Conservation (phyloP, 2,113 vertebrate genomes). For the Acrocephalus arundinaceus region DNA sequence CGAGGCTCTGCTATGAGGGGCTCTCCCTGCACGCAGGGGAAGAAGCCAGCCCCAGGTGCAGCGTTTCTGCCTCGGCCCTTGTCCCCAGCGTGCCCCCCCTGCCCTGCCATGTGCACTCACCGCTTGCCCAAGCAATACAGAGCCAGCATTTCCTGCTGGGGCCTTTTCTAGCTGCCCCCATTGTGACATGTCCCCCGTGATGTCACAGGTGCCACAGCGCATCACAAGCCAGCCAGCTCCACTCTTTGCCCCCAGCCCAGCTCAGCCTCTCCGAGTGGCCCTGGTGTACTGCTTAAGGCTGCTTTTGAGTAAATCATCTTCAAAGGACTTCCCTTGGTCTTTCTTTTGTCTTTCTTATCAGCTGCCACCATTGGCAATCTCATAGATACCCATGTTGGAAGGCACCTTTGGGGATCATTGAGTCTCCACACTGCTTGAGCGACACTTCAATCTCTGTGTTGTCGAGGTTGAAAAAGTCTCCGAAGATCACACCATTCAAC, state of each 20-base stretch:
- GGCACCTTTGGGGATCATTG: background rate
- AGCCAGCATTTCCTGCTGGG: background rate
- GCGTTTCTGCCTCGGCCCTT: rapidly evolving
- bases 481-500: background rate
- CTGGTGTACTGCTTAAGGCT: background rate
- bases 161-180: background rate
- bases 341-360: background rate
- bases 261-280: background rate
- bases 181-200: background rate
- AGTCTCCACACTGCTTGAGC: background rate
- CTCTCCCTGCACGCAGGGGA: background rate
- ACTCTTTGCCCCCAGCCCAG: background rate
- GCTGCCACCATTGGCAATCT: background rate
- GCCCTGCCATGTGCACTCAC: background rate
- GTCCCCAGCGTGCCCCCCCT: background rate
- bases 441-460: background rate
- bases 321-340: background rate
- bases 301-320: background rate
- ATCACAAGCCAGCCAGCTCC: background rate
- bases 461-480: background rate
- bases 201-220: background rate
- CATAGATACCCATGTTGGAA: no score
- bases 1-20: background rate
- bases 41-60: rapidly evolving
- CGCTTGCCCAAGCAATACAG: background rate